Base-by-base conservation (phyloP, 2,113 vertebrate species). In the Neofelis nebulosa region DNA sequence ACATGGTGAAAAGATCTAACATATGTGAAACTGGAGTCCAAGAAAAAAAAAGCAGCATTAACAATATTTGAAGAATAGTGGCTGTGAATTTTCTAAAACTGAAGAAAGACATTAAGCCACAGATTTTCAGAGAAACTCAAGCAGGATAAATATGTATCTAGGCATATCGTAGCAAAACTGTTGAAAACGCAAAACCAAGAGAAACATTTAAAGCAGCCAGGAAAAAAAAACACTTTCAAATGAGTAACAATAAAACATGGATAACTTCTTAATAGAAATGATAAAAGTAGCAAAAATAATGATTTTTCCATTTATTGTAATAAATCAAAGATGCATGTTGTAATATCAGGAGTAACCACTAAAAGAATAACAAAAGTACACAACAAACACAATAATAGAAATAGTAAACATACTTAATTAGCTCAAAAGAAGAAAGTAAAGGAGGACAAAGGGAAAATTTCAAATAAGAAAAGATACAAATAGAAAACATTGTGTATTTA, bases 111-210 rank as follows among this genome's bases (percentile, higher is more conserved):
- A 73, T 76, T 21, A 88, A 95, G 57, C 15, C 82, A 95, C 82
- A 91, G 13, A 95, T 88, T 90, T 97, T 63, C 65, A 91, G 76
- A 95, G 29, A 88, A 25, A 25, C 41, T 57, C 50, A 57, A 73
- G 61, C 66, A 76, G 36, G 5, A 52, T 71, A 38, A 38, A 61
- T 78, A 36, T 48, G 38, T 48, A 66, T 21, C 18, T 66, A 71
- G 6, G 7, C 11, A 21, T 45, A 68, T 69, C 36, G 57, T 5
- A 90, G 61, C 68, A 90, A 89, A 96, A 78, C 27, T 25, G 29
- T 14, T 73, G 38, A 82, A 89, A 93, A 82, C 78, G 21, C 33
- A 50, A 81, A 55, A 55, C 87, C 66, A 80, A 89, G 38, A 90
- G 61, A 45, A 52, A 83, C 5, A 69, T n/a, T 84, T 89, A 89